Evolutionary conservation across 2,113 vertebrate species (phyloP).

Genomic region (Bubalus kerabau): DNA sequence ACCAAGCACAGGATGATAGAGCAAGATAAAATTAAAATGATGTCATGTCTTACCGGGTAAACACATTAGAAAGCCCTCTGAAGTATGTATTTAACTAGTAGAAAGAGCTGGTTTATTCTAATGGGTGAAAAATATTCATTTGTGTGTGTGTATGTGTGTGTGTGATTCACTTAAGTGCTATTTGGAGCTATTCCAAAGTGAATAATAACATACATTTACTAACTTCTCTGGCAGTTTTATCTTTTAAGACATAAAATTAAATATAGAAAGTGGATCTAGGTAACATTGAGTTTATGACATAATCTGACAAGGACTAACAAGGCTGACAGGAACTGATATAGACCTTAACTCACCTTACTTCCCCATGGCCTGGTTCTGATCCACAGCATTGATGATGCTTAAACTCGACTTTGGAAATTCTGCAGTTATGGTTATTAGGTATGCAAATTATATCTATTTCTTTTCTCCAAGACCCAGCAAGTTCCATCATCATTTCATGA

Average conservation of each 20-base stretch:
- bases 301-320: background rate
- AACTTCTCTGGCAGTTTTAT: background rate
- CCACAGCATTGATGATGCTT: background rate
- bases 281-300: background rate
- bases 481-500: background rate
- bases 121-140: slow-evolving; percentile 6
- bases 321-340: background rate
- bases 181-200: slow-evolving; percentile 39
- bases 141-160: background rate
- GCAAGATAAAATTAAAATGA: slow-evolving; percentile 63
- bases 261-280: background rate
- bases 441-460: background rate
- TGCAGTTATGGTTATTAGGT: background rate
- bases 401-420: slow-evolving; percentile 2
- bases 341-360: background rate
- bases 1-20: slow-evolving; percentile 48
- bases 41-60: background rate
- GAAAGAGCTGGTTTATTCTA: slow-evolving; percentile 10
- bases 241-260: slow-evolving; percentile 30
- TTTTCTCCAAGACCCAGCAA: slow-evolving; percentile 2
- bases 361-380: background rate
- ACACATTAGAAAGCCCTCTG: background rate
- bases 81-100: slow-evolving; percentile 19
- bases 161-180: slow-evolving; percentile 25
- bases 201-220: slow-evolving; percentile 25